Evolutionary conservation across 2,888 invertebrate species (phyloP).

Genomic region (Ischnura elegans): DNA sequence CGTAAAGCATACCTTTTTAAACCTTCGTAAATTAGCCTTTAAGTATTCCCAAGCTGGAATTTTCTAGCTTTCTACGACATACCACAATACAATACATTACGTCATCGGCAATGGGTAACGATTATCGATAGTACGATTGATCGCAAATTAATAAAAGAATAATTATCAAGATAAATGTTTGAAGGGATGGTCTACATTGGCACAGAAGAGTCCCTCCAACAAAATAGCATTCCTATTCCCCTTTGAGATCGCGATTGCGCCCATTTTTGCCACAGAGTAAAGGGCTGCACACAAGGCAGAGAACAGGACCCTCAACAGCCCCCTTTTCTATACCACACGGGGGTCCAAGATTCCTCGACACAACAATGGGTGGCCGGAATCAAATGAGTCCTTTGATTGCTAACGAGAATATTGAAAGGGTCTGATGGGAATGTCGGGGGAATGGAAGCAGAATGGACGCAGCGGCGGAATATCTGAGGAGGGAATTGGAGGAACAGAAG

Average conservation of each 20-base stretch:
- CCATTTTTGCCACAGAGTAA: neutral
- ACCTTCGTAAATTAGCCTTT: too few species aligned
- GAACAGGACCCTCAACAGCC: neutral
- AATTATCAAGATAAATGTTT: too few species aligned
- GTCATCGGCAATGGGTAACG: too few species aligned
- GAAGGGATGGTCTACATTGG: too few species aligned
- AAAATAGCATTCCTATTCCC: neutral
- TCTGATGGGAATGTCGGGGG: neutral
- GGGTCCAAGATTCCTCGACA: neutral
- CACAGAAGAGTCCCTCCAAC: too few species aligned
- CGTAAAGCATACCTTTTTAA: too few species aligned
- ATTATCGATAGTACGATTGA: too few species aligned
- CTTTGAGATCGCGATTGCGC: neutral
- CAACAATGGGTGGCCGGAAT: constrained; percentile 13
- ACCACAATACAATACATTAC: too few species aligned
- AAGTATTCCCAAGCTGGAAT: too few species aligned
- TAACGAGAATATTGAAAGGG: neutral
- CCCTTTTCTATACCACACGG: neutral
- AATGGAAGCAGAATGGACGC: neutral
- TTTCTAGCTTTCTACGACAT: too few species aligned
- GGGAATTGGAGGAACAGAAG: neutral
- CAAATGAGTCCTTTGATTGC: constrained; percentile 31
- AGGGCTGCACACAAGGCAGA: too few species aligned
- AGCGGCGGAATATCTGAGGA: neutral
- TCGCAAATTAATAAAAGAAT: neutral